Percentiles rank a stretch among this genome's conserved stretches.
Conservation (phyloP, 2,797 vertebrate species). For the Toxotes lorentzi region DNA sequence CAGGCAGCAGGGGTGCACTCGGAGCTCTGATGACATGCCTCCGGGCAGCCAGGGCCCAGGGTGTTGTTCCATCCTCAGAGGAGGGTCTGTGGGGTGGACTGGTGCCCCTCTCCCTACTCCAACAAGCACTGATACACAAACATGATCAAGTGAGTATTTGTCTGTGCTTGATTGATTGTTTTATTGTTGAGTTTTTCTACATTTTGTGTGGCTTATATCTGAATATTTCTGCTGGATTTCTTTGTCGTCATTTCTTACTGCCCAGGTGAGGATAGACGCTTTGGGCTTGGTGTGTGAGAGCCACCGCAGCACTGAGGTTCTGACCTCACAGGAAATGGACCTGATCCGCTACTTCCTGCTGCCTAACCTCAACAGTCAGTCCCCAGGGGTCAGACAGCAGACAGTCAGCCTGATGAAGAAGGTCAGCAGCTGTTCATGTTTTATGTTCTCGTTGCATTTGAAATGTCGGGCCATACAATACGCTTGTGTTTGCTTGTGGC, state of each 20-base stretch:
- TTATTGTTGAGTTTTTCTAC: neutral
- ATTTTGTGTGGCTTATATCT: neutral
- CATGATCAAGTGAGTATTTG: conserved; percentile 91
- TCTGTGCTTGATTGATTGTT: neutral
- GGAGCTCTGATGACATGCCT: conserved; percentile 95
- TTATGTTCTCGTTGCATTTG: neutral
- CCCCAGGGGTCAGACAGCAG: conserved; percentile 92
- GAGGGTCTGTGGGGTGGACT: conserved; percentile 86
- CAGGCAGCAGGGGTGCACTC: conserved; percentile 88
- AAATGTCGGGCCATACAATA: neutral
- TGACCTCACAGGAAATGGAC: conserved; percentile 90
- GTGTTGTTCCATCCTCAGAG: conserved; percentile 85
- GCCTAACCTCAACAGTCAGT: conserved; percentile 92
- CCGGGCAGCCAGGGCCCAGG: conserved; percentile 91
- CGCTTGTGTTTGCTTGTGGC: neutral
- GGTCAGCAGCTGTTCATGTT: conserved; percentile 80
- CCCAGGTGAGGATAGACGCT: conserved; percentile 93
- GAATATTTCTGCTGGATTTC: neutral
- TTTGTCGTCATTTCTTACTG: neutral
- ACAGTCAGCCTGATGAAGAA: conserved; percentile 92
- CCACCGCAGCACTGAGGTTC: conserved; percentile 92
- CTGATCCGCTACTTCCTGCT: conserved; percentile 90
- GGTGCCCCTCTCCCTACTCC: conserved; percentile 86
- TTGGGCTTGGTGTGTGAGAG: conserved; percentile 95
- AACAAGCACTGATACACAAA: conserved; percentile 92